Evolutionary conservation across 2,888 invertebrate genomes (phyloP).

Genomic region (Parthenolecanium corni): DNA sequence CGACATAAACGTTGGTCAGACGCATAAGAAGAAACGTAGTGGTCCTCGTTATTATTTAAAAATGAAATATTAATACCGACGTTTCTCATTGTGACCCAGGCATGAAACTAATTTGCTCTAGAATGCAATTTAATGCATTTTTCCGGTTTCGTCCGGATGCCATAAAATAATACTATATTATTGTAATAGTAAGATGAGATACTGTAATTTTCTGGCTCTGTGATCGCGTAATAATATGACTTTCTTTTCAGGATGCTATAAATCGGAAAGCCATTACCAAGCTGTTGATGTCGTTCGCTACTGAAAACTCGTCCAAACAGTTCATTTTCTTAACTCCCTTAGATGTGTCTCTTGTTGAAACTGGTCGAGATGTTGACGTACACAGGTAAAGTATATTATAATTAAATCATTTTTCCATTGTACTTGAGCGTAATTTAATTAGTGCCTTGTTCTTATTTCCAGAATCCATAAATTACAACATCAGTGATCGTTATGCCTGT

Average conservation of each 20-base stretch:
- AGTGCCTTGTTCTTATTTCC: not conserved
- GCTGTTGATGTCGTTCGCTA: conserved; percentile 58
- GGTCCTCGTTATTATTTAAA: no score
- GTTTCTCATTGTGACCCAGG: no score
- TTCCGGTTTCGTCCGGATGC: no score
- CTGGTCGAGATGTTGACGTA: conserved; percentile 16
- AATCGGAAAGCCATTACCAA: conserved; percentile 29
- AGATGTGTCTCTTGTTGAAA: conserved; percentile 40
- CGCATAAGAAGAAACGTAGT: no score
- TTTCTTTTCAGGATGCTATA: conserved; percentile 24
- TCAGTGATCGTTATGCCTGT: not conserved
- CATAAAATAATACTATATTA: no score
- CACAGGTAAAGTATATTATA: conserved; percentile 7
- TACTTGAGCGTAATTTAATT: not conserved
- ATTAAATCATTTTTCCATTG: not conserved
- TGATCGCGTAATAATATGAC: no score
- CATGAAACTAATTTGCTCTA: no score
- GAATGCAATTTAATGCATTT: no score
- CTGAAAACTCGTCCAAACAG: conserved; percentile 54
- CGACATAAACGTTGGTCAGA: no score
- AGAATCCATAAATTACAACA: conserved; percentile 1
- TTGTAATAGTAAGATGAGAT: no score
- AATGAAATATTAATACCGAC: no score
- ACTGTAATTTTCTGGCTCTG: no score
- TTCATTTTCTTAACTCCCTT: conserved; percentile 86